Base-by-base conservation (phyloP, 2,888 invertebrate species). In the Muschampia plurimacula region DNA sequence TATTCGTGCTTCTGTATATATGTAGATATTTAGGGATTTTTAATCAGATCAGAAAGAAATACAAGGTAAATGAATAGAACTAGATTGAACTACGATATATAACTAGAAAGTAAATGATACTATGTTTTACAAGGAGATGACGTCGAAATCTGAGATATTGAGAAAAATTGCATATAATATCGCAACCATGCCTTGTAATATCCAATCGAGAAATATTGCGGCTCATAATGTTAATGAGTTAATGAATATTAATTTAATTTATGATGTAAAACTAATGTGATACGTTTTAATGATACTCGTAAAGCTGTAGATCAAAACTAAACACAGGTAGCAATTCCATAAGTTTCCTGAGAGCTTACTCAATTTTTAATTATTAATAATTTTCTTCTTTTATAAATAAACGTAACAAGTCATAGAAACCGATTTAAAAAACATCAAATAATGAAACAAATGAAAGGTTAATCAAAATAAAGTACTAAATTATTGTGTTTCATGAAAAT, bases 211-310 rank as follows among this genome's bases (percentile, higher is more conserved):
- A 67, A 67, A 62, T n/a, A 28, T 59, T 65, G 44, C 49, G 15
- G 60, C 15, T 62, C 66, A 15, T 36, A 52, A 44, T 52, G 32
- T 41, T 62, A 72, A 72, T 67, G 52, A 62, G 44, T n/a, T 52
- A 60, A 55, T 72, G 62, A 62, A 62, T 67, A 67, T 55, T 62
- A 62, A 63, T 67, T 62, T 67, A 52, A 62, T 67, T 62, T 67
- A 41, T 67, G 57, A 71, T 71, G 59, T 65, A 49, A 70, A 71
- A n/a, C 59, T 49, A 60, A 49, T 60, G 52, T 60, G 55, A 46
- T 59, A 52, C 28, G 66, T 13, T 39, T 39, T 15, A 60, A 57
- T 69, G 55, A 22, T 57, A 41, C 9, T 9, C 41, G n/a, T 32
- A 22, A 39, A 41, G 63, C 22, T n/a, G 28, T 69, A 63, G 55